Percentiles rank a stretch among this genome's conserved stretches.
Conservation (phyloP, 2,113 vertebrate genomes). For the Strix aluco region DNA sequence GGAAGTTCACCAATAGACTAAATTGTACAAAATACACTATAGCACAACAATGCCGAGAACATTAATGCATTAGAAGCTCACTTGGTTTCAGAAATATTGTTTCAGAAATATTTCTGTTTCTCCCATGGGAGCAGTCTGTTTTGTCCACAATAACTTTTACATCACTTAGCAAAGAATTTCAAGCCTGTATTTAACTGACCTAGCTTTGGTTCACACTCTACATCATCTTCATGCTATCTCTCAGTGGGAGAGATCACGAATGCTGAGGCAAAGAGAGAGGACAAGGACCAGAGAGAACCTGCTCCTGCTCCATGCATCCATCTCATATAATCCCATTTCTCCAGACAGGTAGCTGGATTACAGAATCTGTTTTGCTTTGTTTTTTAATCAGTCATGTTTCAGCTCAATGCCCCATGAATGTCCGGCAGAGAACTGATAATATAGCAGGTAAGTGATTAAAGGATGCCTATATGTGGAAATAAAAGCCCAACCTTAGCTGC, state of each 20-base stretch:
- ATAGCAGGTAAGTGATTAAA: neutral
- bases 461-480: neutral
- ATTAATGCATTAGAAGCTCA: neutral
- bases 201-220: neutral
- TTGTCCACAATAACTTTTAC: neutral
- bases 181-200: neutral
- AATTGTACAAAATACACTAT: neutral
- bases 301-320: neutral
- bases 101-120: neutral
- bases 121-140: neutral
- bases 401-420: neutral
- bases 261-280: neutral
- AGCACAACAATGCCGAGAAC: neutral
- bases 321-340: neutral
- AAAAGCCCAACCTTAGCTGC: neutral
- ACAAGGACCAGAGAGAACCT: neutral
- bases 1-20: neutral
- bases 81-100: neutral
- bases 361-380: neutral
- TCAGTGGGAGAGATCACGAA: neutral
- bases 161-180: neutral
- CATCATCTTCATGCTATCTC: neutral
- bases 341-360: neutral
- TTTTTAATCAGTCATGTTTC: neutral
- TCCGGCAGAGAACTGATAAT: neutral